Percentiles rank a stretch among this genome's conserved stretches.
Conservation (phyloP, 1,140 invertebrate genomes). For the Halyomorpha halys region DNA sequence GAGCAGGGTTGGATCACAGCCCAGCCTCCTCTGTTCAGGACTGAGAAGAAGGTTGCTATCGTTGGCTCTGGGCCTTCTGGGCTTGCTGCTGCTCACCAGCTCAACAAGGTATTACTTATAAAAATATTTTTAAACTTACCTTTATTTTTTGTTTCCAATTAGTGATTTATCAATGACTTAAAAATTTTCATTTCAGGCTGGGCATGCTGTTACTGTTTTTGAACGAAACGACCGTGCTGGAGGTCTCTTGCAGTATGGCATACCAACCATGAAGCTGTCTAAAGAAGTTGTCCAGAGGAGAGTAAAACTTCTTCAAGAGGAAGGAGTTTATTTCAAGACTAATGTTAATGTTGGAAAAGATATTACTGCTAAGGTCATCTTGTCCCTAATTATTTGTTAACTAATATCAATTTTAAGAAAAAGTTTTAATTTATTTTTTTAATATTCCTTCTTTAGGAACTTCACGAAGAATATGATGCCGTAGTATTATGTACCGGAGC, state of each 20-base stretch:
- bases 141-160: no score
- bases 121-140: no score
- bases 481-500: slow-evolving; percentile 85
- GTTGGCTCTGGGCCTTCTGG: slow-evolving; percentile 93
- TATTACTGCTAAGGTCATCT: slow-evolving; percentile 57
- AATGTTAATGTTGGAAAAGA: slow-evolving; percentile 87
- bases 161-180: neutral
- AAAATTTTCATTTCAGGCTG: slow-evolving; percentile 43
- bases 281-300: slow-evolving; percentile 87
- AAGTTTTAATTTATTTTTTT: no score
- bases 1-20: slow-evolving; percentile 91
- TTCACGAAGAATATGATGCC: slow-evolving; percentile 71
- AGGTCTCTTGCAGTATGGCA: slow-evolving; percentile 92
- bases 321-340: slow-evolving; percentile 86
- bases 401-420: neutral
- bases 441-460: slow-evolving; percentile 37
- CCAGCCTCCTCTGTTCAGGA: slow-evolving; percentile 58
- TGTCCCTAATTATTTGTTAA: neutral
- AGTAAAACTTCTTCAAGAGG: slow-evolving; percentile 73
- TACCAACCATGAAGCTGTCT: slow-evolving; percentile 94
- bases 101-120: slow-evolving; percentile 67
- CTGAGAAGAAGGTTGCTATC: slow-evolving; percentile 81
- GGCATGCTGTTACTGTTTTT: slow-evolving; percentile 86
- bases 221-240: slow-evolving; percentile 93
- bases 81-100: slow-evolving; percentile 89